These are phyloP conservation scores for Apodemus sylvaticus DNA, from an alignment of 2,113 vertebrate genomes.

Conservation along the genomic window DNA sequence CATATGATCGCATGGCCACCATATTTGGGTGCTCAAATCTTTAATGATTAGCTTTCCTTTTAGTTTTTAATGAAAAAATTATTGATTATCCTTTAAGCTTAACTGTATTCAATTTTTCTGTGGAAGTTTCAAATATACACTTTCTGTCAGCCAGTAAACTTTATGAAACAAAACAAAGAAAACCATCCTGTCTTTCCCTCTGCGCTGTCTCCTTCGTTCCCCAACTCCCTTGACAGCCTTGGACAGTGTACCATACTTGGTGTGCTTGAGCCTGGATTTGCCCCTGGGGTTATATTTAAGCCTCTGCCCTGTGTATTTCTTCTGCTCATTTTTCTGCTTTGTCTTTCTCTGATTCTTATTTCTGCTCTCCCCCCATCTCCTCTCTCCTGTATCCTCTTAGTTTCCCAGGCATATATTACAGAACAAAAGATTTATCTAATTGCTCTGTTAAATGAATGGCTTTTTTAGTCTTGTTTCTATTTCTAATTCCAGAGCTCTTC, in stretches of 20 bases:
- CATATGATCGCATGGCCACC: background rate
- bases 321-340: background rate
- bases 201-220: background rate
- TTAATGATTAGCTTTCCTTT: background rate
- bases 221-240: background rate
- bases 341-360: background rate
- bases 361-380: background rate
- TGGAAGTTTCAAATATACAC: background rate
- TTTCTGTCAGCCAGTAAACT: background rate
- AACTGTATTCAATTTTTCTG: background rate
- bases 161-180: background rate
- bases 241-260: too few species aligned
- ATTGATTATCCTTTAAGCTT: background rate
- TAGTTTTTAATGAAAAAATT: background rate
- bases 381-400: background rate
- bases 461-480: conserved; percentile 56
- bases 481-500: conserved; percentile 92
- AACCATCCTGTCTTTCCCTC: background rate
- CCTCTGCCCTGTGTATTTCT: background rate
- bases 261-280: background rate
- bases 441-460: background rate
- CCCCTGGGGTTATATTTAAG: background rate
- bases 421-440: background rate
- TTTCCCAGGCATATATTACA: background rate
- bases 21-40: background rate